Percentiles rank a stretch among this genome's conserved stretches.
These are phyloP conservation scores for Characodon lateralis DNA, from an alignment of 2,797 vertebrate species.

Conservation along the genomic window DNA sequence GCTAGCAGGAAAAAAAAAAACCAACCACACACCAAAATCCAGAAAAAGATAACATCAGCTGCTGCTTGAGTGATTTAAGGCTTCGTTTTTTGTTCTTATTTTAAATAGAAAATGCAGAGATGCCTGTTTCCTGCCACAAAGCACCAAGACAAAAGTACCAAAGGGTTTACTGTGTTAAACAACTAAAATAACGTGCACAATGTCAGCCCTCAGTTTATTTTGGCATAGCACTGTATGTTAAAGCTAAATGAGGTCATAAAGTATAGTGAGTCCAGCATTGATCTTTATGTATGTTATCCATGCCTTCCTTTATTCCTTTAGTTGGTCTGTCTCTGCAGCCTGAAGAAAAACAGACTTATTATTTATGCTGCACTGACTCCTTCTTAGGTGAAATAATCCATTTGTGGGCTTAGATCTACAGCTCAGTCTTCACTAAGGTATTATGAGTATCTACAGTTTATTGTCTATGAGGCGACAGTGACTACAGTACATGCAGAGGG, in stretches of 20 bases:
- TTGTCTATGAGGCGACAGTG: not conserved
- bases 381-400: constrained; percentile 35
- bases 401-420: constrained; percentile 29
- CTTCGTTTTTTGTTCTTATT: not conserved
- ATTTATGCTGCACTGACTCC: constrained; percentile 19
- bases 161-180: constrained; percentile 6
- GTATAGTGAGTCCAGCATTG: constrained; percentile 20
- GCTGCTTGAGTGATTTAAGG: not conserved
- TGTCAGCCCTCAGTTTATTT: constrained; percentile 37
- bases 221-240: constrained; percentile 35
- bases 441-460: constrained; percentile 21
- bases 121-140: not conserved
- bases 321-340: constrained; percentile 19
- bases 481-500: constrained; percentile 1
- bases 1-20: not conserved
- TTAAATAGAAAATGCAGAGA: not conserved
- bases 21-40: not conserved
- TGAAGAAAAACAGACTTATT: constrained; percentile 34
- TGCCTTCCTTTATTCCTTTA: constrained; percentile 9
- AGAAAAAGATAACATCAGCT: not conserved
- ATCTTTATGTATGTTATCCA: constrained; percentile 34
- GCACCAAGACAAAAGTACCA: not conserved
- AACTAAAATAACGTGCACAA: constrained; percentile 18
- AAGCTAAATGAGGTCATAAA: constrained; percentile 42
- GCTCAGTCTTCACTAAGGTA: constrained; percentile 24